Evolutionary conservation across 2,888 invertebrate genomes (phyloP).

Genomic region (Chouioia cunea): DNA sequence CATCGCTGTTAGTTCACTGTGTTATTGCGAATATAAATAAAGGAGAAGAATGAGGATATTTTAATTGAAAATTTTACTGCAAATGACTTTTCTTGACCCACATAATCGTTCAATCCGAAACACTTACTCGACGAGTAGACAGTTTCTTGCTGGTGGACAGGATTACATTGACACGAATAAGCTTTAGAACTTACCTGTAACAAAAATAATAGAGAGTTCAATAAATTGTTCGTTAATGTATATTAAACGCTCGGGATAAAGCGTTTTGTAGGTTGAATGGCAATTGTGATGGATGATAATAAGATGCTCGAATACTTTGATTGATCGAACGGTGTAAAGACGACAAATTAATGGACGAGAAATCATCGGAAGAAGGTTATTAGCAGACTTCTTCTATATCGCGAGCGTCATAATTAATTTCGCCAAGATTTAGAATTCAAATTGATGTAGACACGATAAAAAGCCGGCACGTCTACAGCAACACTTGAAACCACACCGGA

Average conservation of each 20-base stretch:
- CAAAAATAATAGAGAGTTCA: constrained; percentile 6
- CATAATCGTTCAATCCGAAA: too few species aligned
- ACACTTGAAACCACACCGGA: too few species aligned
- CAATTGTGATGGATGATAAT: too few species aligned
- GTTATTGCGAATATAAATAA: neutral
- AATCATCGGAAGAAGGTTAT: too few species aligned
- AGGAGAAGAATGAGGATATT: too few species aligned
- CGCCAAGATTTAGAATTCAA: neutral
- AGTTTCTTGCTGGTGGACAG: neutral
- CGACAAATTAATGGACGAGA: too few species aligned
- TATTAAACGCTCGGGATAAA: neutral
- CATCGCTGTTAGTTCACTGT: too few species aligned
- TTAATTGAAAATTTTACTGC: too few species aligned
- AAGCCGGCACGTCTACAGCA: too few species aligned
- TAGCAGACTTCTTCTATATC: neutral
- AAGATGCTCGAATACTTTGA: too few species aligned
- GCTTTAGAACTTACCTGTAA: constrained; percentile 15
- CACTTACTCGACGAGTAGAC: neutral
- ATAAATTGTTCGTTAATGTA: neutral
- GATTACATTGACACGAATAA: neutral
- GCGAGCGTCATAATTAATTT: neutral
- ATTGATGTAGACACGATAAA: constrained; percentile 21
- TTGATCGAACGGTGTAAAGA: too few species aligned
- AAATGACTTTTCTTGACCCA: too few species aligned
- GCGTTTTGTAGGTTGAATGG: neutral